Evolutionary conservation across 2,888 invertebrate species (phyloP).

Genomic region (Chymomyza amoena): DNA sequence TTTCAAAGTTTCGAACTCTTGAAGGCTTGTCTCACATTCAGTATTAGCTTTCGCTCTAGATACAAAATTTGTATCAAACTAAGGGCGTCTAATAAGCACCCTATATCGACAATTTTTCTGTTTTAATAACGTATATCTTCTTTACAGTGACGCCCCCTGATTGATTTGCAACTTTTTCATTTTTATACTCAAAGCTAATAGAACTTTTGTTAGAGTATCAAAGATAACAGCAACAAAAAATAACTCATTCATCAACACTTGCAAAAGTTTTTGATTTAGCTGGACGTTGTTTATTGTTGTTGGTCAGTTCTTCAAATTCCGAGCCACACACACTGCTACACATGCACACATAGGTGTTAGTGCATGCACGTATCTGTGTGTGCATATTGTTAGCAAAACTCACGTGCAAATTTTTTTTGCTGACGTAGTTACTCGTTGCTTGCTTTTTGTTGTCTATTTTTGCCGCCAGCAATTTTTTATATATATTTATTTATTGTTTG

Average conservation of each 20-base stretch:
- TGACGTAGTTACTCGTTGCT: neutral
- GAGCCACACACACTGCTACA: neutral
- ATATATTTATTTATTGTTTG: neutral
- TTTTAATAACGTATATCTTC: too few species aligned
- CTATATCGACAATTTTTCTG: too few species aligned
- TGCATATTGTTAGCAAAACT: neutral
- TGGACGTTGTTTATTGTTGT: neutral
- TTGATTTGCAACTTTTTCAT: too few species aligned
- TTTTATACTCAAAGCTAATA: neutral
- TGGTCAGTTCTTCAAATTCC: neutral
- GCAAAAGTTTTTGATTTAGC: slow-evolving; percentile 28
- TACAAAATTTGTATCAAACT: too few species aligned
- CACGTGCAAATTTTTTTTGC: neutral
- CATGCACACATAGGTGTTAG: neutral
- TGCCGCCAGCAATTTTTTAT: neutral
- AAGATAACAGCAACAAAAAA: slow-evolving; percentile 17
- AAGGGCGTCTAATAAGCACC: too few species aligned
- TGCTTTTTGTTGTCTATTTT: neutral
- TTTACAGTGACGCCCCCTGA: too few species aligned
- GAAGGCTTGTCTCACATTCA: too few species aligned
- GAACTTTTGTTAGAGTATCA: neutral
- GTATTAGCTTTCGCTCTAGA: too few species aligned
- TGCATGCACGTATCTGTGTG: neutral
- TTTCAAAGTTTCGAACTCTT: too few species aligned
- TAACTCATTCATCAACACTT: slow-evolving; percentile 65